A percentile compares a stretch with the other conserved stretches of the same genome.
These are phyloP conservation scores for Catamblyrhynchus diadema DNA, from an alignment of 2,797 vertebrate genomes.

Conservation along the genomic window DNA sequence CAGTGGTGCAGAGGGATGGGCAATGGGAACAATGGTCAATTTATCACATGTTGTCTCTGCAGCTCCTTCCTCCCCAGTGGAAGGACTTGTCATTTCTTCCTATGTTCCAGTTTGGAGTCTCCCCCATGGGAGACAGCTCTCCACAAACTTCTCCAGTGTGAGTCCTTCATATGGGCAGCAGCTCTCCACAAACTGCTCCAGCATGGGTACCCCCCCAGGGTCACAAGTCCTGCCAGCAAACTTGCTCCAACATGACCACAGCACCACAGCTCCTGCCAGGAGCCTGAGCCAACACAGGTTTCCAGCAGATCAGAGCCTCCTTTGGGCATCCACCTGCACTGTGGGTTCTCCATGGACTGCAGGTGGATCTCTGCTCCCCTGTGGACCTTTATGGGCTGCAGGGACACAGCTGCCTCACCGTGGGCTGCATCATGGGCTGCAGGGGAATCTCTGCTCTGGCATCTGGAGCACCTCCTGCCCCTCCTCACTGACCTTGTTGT, in stretches of 20 bases:
- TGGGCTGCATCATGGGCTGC: not conserved
- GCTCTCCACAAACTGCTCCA: not conserved
- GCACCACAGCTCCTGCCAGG: not conserved
- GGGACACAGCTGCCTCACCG: not conserved
- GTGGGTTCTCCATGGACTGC: accelerated
- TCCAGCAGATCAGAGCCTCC: not conserved
- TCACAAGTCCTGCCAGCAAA: not conserved
- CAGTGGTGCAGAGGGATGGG: not conserved
- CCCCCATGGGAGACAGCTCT: not conserved
- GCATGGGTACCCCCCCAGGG: too few species aligned
- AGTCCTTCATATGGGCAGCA: not conserved
- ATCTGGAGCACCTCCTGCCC: not conserved
- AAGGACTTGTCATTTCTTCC: not conserved
- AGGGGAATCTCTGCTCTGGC: not conserved
- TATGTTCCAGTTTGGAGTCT: not conserved
- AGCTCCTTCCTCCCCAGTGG: not conserved
- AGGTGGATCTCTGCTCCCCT: not conserved
- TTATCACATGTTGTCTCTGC: not conserved
- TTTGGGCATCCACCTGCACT: not conserved
- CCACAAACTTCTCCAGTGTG: not conserved
- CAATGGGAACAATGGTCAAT: not conserved
- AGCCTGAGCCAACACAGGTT: not conserved
- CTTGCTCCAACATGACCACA: not conserved
- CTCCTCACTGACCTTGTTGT: not conserved
- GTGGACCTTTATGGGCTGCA: not conserved